These are phyloP conservation scores for Trisateles emortualis DNA, from an alignment of 2,888 invertebrate species.

Conservation along the genomic window DNA sequence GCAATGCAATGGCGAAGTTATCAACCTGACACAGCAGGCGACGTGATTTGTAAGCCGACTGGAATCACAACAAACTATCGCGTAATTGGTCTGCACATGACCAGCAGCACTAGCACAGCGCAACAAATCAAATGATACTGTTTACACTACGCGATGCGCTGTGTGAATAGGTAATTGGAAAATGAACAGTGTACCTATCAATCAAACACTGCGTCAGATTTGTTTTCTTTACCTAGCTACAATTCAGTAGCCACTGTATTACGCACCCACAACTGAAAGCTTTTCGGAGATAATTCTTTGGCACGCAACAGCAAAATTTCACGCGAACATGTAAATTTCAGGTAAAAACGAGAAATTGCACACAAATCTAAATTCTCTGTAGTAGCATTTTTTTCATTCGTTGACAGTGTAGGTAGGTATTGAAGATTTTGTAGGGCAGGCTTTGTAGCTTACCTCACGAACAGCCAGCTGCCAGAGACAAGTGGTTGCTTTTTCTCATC, in stretches of 20 bases:
- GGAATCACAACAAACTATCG: conserved; percentile 26
- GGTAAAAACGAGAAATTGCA: background rate
- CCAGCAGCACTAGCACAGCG: conserved; percentile 4
- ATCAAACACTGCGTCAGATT: conserved; percentile 40
- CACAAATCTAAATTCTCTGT: background rate
- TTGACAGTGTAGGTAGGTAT: too few species aligned
- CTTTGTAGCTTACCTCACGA: too few species aligned
- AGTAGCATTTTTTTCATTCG: background rate
- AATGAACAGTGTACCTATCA: conserved; percentile 25
- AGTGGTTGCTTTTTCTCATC: background rate
- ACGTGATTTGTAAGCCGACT: conserved; percentile 19
- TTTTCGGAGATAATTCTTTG: background rate
- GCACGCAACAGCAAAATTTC: conserved; percentile 4
- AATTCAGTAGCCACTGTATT: conserved; percentile 14
- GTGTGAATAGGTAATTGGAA: conserved; percentile 19
- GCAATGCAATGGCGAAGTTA: conserved; percentile 31
- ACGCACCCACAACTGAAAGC: conserved; percentile 12
- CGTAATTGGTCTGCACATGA: conserved; percentile 12
- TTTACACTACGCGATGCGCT: conserved; percentile 7
- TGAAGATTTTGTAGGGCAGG: too few species aligned
- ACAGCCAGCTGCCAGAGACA: conserved; percentile 10
- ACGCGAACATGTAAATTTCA: background rate
- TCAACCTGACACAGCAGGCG: conserved; percentile 15
- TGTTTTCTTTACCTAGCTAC: conserved; percentile 19
- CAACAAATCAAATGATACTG: conserved; percentile 5